phyloP scores from a whole-genome alignment of 2,888 invertebrate species.

The Catocala fraxini region DNA sequence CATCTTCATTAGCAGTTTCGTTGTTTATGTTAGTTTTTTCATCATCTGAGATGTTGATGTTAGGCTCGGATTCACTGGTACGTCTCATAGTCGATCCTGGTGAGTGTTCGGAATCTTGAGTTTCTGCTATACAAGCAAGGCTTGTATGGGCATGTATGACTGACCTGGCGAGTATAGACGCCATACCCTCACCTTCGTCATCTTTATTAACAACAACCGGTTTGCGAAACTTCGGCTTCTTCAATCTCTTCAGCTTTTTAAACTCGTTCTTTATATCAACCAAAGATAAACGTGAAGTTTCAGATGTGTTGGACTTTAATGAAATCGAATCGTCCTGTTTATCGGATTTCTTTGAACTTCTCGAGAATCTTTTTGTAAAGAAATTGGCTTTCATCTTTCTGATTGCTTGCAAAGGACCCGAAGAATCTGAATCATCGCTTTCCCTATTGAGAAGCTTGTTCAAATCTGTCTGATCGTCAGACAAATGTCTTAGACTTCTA shows the following conservation, averaged over 20 bases:
- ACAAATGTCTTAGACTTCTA: slow-evolving; percentile 73
- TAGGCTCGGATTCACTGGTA: slow-evolving; percentile 80
- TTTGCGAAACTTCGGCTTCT: slow-evolving; percentile 75
- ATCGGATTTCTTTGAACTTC: slow-evolving; percentile 84
- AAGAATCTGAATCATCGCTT: slow-evolving; percentile 79
- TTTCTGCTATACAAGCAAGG: slow-evolving; percentile 87
- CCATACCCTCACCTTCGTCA: slow-evolving; percentile 89
- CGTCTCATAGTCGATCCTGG: slow-evolving; percentile 74
- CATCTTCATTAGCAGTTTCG: slow-evolving; percentile 36
- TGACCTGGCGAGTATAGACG: slow-evolving; percentile 89
- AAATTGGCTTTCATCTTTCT: slow-evolving; percentile 89
- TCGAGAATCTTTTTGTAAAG: slow-evolving; percentile 88
- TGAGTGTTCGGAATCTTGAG: slow-evolving; percentile 82
- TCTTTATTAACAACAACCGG: slow-evolving; percentile 65
- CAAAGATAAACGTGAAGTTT: slow-evolving; percentile 79
- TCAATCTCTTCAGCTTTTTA: slow-evolving; percentile 77
- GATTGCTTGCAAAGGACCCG: slow-evolving; percentile 84
- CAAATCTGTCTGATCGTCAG: slow-evolving; percentile 79
- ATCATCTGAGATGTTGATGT: slow-evolving; percentile 66
- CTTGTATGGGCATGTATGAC: slow-evolving; percentile 88
- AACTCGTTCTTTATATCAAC: slow-evolving; percentile 78
- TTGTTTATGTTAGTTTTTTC: slow-evolving; percentile 51
- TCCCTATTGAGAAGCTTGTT: slow-evolving; percentile 85
- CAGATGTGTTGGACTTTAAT: slow-evolving; percentile 83
- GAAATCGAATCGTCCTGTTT: slow-evolving; percentile 85